These are phyloP conservation scores for Aporophyla nigra DNA, from an alignment of 2,888 invertebrate species.

Conservation along the genomic window DNA sequence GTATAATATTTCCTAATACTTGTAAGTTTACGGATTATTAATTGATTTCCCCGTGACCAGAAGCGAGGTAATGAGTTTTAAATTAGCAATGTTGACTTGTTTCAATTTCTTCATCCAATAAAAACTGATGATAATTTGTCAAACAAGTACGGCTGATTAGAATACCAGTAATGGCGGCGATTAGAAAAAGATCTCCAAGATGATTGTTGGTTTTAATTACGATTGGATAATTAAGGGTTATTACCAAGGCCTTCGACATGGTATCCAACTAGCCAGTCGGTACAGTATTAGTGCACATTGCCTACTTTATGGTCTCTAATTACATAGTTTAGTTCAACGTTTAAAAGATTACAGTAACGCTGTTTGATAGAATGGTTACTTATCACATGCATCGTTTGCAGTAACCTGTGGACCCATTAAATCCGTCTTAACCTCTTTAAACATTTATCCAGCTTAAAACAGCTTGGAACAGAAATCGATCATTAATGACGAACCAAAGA, in stretches of 20 bases:
- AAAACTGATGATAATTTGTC: slow-evolving; percentile 67
- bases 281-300: slow-evolving; percentile 31
- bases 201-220: slow-evolving; percentile 62
- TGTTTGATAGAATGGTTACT: slow-evolving; percentile 28
- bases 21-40: slow-evolving; percentile 63
- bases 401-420: slow-evolving; percentile 53
- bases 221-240: slow-evolving; percentile 58
- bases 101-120: slow-evolving; percentile 65
- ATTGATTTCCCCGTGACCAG: slow-evolving; percentile 62
- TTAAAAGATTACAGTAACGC: slow-evolving; percentile 38
- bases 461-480: too few species aligned
- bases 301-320: slow-evolving; percentile 39
- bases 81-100: slow-evolving; percentile 63
- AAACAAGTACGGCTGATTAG: slow-evolving; percentile 66
- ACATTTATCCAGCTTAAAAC: too few species aligned
- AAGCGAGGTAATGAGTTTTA: slow-evolving; percentile 65
- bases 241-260: slow-evolving; percentile 54
- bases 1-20: slow-evolving; percentile 56
- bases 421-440: slow-evolving; percentile 20
- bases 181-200: slow-evolving; percentile 65
- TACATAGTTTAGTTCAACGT: slow-evolving; percentile 31
- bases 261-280: slow-evolving; percentile 9
- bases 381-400: slow-evolving; percentile 42
- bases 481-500: slow-evolving; percentile 15
- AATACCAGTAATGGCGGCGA: slow-evolving; percentile 57